Conservation (phyloP, 1,140 invertebrate species). For the Stegodyphus mimosarum region DNA sequence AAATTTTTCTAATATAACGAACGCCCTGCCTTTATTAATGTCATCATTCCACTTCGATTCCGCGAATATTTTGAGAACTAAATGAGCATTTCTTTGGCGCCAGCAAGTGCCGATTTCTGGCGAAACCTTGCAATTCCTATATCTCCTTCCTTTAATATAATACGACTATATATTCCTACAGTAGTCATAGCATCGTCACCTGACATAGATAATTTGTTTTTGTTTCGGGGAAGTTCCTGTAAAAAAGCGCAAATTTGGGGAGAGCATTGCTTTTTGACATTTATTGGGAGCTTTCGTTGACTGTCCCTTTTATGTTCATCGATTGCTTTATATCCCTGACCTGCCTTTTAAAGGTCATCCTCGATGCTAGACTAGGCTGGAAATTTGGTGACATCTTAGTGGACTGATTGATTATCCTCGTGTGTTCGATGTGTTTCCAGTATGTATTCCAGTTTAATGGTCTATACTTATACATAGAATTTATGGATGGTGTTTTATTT, state of each 20-base stretch:
- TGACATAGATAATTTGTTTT: background rate
- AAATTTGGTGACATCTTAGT: background rate
- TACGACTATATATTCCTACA: background rate
- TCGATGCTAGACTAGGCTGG: background rate
- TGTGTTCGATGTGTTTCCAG: no score
- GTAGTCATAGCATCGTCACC: background rate
- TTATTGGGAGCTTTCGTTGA: background rate
- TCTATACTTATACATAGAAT: no score
- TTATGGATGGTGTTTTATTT: no score
- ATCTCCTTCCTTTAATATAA: background rate
- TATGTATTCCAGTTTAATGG: no score
- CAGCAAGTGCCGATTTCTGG: constrained; percentile 32
- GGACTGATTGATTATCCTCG: background rate
- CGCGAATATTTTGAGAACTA: constrained; percentile 22
- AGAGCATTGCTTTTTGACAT: background rate
- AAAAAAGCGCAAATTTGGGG: background rate
- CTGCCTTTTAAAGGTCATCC: constrained; percentile 53
- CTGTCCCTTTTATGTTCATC: constrained; percentile 37
- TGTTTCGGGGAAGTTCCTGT: background rate
- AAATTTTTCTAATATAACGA: constrained; percentile 37
- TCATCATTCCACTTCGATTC: constrained; percentile 20
- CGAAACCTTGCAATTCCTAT: background rate
- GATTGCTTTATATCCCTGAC: constrained; percentile 47
- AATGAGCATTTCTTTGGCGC: constrained; percentile 42
- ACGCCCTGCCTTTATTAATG: constrained; percentile 47